A percentile compares a stretch with the other conserved stretches of the same genome.
phyloP scores from a whole-genome alignment of 1,140 invertebrate genomes.

The Amphibalanus amphitrite region DNA sequence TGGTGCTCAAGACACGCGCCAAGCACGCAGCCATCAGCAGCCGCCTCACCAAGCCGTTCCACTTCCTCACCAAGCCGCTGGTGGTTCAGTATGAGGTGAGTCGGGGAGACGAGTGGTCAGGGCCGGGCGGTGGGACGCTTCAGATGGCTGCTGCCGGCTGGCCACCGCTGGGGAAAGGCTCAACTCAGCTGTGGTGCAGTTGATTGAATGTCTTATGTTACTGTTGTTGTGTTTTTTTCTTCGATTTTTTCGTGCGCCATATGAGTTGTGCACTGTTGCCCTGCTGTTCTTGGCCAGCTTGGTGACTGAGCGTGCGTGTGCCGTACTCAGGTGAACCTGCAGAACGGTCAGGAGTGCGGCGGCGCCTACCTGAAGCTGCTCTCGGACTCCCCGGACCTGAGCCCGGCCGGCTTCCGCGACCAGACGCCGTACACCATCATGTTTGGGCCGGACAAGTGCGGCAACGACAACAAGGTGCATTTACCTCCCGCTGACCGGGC shows the following conservation, averaged over 20 bases:
- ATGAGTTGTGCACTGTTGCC: too few relatives aligned
- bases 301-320: too few relatives aligned
- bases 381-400: conserved; percentile 31
- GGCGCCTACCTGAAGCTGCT: conserved; percentile 94
- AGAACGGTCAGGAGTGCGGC: conserved; percentile 96
- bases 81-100: conserved; percentile 84
- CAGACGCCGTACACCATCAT: conserved; percentile 96
- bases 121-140: too few relatives aligned
- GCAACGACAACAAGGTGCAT: conserved; percentile 61
- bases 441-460: conserved; percentile 99
- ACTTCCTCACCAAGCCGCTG: conserved; percentile 70
- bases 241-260: too few relatives aligned
- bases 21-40: conserved; percentile 88
- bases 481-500: too few relatives aligned
- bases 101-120: too few relatives aligned
- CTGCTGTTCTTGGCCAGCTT: too few relatives aligned
- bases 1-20: conserved; percentile 86
- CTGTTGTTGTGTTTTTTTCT: too few relatives aligned
- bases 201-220: too few relatives aligned
- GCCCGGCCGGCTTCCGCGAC: conserved; percentile 75
- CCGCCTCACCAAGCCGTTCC: conserved; percentile 59
- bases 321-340: conserved; percentile 31
- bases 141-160: too few relatives aligned
- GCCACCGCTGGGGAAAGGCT: too few relatives aligned
- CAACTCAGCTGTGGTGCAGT: too few relatives aligned